These are phyloP conservation scores for Eumeta japonica DNA, from an alignment of 1,140 invertebrate species.

Conservation along the genomic window DNA sequence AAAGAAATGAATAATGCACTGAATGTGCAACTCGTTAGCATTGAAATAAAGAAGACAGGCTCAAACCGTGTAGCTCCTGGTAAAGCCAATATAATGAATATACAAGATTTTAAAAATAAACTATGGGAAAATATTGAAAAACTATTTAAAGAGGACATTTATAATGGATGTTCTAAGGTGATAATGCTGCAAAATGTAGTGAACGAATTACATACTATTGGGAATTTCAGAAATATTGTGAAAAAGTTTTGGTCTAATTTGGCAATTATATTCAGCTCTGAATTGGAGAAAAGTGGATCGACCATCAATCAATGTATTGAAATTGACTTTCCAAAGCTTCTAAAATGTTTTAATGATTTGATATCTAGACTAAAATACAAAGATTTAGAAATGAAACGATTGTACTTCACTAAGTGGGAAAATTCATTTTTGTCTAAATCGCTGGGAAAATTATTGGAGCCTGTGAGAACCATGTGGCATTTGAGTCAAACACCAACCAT, in stretches of 20 bases:
- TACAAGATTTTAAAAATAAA: constrained; percentile 49
- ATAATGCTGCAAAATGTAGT: constrained; percentile 59
- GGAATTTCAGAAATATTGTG: constrained; percentile 54
- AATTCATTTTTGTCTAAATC: constrained; percentile 85
- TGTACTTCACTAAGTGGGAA: constrained; percentile 71
- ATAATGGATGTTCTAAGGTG: constrained; percentile 44
- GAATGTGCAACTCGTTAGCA: constrained; percentile 43
- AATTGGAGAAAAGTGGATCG: constrained; percentile 60
- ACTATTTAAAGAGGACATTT: constrained; percentile 43
- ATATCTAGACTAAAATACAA: constrained; percentile 55
- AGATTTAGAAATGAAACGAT: constrained; percentile 54
- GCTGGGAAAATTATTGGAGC: constrained; percentile 78
- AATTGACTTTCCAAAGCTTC: constrained; percentile 83
- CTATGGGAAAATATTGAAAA: constrained; percentile 56
- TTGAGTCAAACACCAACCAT: constrained; percentile 43
- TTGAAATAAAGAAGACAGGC: constrained; percentile 38
- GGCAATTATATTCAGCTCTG: constrained; percentile 48
- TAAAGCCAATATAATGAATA: constrained; percentile 51
- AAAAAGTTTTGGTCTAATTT: constrained; percentile 56
- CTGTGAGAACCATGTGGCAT: constrained; percentile 79
- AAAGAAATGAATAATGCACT: constrained; percentile 36
- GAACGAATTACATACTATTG: constrained; percentile 54
- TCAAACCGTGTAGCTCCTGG: constrained; percentile 40
- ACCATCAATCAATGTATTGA: constrained; percentile 85
- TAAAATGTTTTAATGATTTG: constrained; percentile 64